phyloP scores from a whole-genome alignment of 2,113 vertebrate genomes.

The Myiopsitta monachus region DNA sequence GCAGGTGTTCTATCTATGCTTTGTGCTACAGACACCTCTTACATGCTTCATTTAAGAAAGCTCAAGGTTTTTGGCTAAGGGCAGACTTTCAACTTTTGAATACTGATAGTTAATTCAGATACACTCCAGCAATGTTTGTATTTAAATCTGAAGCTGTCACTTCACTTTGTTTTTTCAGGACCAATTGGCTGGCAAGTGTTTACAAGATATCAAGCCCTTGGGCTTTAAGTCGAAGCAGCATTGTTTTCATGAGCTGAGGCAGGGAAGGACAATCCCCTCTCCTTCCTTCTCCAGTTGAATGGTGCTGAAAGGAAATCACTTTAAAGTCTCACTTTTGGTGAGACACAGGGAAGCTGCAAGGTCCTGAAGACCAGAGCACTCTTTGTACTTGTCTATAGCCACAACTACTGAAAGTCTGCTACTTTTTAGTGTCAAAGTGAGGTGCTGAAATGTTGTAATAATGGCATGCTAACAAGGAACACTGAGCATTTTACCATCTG shows the following conservation, averaged over 20 bases:
- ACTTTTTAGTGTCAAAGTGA: background rate
- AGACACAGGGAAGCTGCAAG: background rate
- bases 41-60: background rate
- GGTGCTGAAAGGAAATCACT: fast-evolving
- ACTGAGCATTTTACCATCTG: background rate
- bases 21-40: background rate
- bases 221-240: background rate
- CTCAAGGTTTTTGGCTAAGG: background rate
- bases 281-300: background rate
- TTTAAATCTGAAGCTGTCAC: background rate
- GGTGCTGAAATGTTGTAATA: background rate
- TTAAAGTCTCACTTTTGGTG: background rate
- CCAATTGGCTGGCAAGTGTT: background rate
- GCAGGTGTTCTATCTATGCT: background rate
- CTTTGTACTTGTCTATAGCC: background rate
- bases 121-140: background rate
- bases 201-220: background rate
- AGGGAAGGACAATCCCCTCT: background rate
- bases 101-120: background rate
- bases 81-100: slow-evolving; percentile 1
- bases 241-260: background rate
- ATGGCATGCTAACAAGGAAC: background rate
- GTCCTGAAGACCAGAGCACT: background rate
- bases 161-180: background rate
- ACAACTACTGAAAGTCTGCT: background rate